Base-by-base conservation (phyloP, 2,113 vertebrate species). In the Micromys minutus region DNA sequence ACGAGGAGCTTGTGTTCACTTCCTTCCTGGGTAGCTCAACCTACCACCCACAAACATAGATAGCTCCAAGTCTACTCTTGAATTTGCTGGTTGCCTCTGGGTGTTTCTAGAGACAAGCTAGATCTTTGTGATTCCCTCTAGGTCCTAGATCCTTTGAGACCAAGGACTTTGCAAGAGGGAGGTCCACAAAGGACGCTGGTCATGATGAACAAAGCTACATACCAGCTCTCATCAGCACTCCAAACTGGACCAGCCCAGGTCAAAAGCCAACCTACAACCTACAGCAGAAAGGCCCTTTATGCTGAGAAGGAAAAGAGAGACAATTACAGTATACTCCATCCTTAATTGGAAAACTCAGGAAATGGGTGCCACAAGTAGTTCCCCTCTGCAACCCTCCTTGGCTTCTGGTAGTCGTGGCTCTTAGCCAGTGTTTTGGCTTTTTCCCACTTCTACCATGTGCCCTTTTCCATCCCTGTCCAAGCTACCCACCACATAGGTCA, bases 1-100 rank as follows among this genome's bases (percentile, higher is more conserved):
- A 1, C 4, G 1, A 6, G 8, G 29, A 13, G 24, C 3, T 24
- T 26, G 34, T 0, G 17, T 16, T 5, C 2, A 3, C 17, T 0
- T 12, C 77, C 36, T 52, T n/a, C n/a, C 0, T 0, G 26, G 29
- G 19, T 26, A 15, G 34, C 88, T 31, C 63, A 59, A 1, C 17
- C n/a, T 2, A 34, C 39, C 42, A 65, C 26, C 16, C 19, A 2
- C 55, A 81, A 26, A 39, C 57, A 59, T 3, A 3, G 39, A 34
- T 6, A 29, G 93, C 52, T 21, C 80, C 6, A 29, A 36, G 50
- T 81, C 45, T 52, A 39, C 87, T 42, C 47, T 13, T 7, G 69
- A 45, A 15, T 36, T 74, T n/a, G 3, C 47, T 15, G 1, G 19
- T 2, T 74, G 47, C 16, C 45, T 9, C 2, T 15, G 71, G 21